Percentiles rank a stretch among this genome's conserved stretches.
phyloP scores from a whole-genome alignment of 2,113 vertebrate species.

The Urocitellus parryii region DNA sequence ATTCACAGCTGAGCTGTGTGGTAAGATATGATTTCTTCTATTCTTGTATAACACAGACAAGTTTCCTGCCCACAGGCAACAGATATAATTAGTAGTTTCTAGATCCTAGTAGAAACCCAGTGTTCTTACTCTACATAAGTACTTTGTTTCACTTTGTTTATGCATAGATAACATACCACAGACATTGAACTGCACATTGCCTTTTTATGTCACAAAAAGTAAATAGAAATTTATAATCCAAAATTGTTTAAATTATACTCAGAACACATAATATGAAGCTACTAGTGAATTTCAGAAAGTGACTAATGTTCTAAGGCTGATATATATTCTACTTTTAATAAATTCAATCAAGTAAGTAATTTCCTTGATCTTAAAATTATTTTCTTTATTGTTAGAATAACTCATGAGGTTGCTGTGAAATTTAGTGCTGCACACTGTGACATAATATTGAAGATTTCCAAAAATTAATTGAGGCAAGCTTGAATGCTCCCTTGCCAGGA shows the following conservation, averaged over 20 bases:
- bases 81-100: background rate
- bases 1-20: background rate
- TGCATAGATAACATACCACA: background rate
- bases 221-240: background rate
- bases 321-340: background rate
- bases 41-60: background rate
- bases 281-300: background rate
- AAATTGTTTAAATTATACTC: background rate
- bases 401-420: slow-evolving; percentile 14
- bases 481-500: background rate
- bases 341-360: background rate
- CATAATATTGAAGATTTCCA: background rate
- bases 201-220: slow-evolving; percentile 4
- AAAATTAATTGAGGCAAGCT: slow-evolving; percentile 13
- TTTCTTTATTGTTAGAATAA: background rate
- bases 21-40: background rate
- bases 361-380: background rate
- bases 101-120: background rate
- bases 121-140: background rate
- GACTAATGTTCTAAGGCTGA: background rate
- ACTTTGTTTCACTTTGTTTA: background rate
- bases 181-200: background rate
- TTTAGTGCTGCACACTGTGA: background rate
- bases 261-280: background rate
- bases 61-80: background rate